Base-by-base conservation (phyloP, 1,140 invertebrate species). In the Oryzaephilus surinamensis region DNA sequence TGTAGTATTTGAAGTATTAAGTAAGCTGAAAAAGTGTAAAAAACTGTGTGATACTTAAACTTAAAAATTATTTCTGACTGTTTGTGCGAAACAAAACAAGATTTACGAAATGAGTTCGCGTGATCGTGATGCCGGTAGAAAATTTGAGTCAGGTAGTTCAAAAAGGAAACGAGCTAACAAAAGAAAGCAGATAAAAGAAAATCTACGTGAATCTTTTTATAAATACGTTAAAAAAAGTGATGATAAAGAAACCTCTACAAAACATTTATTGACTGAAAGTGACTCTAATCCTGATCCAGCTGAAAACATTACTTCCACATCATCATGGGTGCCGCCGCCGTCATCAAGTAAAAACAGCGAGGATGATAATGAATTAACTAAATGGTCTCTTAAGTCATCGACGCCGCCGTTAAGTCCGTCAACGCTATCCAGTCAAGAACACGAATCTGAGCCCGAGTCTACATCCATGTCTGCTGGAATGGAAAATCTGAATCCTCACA, bases 131-230 rank as follows among this genome's bases (percentile, higher is more conserved):
- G n/a, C n/a, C 21, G 17, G 13, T 41, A 19, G 32, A 19, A 20
- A 19, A 34, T 21, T 36, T 37, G 24, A 6, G 24, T 17, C 24
- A 13, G 35, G 24, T 16, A 18, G 24, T 21, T 21, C 10, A 21
- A n/a, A 21, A 23, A 35, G 10, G 20, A 21, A 21, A 21, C 20
- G n/a, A 23, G 12, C 20, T 35, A 8, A 13, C 20, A 21, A 11
- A 35, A 21, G 6, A 35, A 35, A 19, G 32, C 19, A 21, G 20
- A 4, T 23, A 21, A 7, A 35, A 21, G 32, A 35, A 35, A 35
- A 23, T 35, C 18, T 19, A 35, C n/a, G 20, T 21, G 18, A 12
- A 21, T 35, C 32, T 20, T 20, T 8, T 5, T 20, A 20, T 20
- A 20, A 20, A 8, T 20, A 20, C 19, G 4, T 20, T 20, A 20